Base-by-base conservation (phyloP, 2,888 invertebrate genomes). In the Scaptomyza tumidula region DNA sequence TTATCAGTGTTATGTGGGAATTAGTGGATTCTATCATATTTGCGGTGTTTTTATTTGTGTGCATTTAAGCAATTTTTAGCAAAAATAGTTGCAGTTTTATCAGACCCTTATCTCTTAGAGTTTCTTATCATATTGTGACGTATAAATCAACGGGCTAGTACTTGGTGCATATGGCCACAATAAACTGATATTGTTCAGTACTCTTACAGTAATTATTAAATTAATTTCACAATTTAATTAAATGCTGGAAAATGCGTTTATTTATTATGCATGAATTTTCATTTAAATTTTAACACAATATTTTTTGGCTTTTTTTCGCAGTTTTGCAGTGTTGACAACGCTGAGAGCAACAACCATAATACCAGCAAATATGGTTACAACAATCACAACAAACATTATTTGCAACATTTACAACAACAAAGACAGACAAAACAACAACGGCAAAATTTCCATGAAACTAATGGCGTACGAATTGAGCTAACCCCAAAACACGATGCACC, bases 391-490 rank as follows among this genome's bases (percentile, higher is more conserved):
- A 71, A 61, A 56, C 43, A 59, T 62, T 60, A 64, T 67, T 71
- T 71, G 60, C 62, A 66, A 14, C 52, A 68, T 48, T 35, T 45
- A 53, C 54, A 67, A 68, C 56, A 63, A 56, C 44, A 63, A 59
- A 16, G 61, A 44, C 44, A 54, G 46, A 35, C 37, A n/a, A 37
- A 60, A 43, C 57, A 61, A 44, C 53, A 49, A 63, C 54, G 48
- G 33, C 55, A 57, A 53, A 71, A 77, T 64, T 64, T 73, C 43
- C 64, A 58, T 41, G 75, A 67, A 64, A 55, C 68, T 58, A 75
- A 82, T 63, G 71, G 56, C 63, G 46, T 73, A 31, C 61, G 56
- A 70, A 82, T 76, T 71, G 83, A 83, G 77, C 59, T 64, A 37
- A 62, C 68, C 35, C 33, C 55, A 35, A 68, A 35, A 31, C 60